Base-by-base conservation (phyloP, 2,797 vertebrate genomes). In the Acanthiza pusilla region DNA sequence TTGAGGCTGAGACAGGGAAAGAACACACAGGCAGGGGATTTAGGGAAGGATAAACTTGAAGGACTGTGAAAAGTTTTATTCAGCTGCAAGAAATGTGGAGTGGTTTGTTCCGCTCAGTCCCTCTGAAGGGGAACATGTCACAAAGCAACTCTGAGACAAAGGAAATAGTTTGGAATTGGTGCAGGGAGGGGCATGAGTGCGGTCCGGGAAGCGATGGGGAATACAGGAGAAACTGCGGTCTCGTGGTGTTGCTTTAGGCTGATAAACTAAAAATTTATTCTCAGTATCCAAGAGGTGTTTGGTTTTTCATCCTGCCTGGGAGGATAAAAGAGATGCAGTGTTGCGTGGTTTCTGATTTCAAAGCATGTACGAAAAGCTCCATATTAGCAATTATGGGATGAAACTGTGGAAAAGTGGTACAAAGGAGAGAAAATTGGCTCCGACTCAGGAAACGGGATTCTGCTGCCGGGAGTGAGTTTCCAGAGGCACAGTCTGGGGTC, bases 401-500 rank as follows among this genome's bases (percentile, higher is more conserved):
- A 94, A 94, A 93, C 88, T 90, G 86, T 91, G 90, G 84, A 93
- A 61, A 73, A 48, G 81, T 81, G 72, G 65, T 30, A 91, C 85
- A 97, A 62, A 5, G 62, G 71, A 73, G 79, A 73, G 54, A 93
- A 96, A 95, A 93, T 77, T 80, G 88, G 86, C 92, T 96, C 92
- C 0, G 32, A 55, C 84, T 96, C 86, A 88, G 92, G 96, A 93
- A 97, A 95, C 15, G 65, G 96, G 95, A 96, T 96, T 91, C 88
- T 60, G 88, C 86, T 4, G 32, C 96, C 30, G 19, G 91, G 96
- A 91, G 48, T 93, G 93, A 87, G 43, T 88, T 97, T 96, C 95
- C 89, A 92, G 91, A 86, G 79, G 91, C 87, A 20, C 88, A 93
- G 71, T 70, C 96, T 96, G 96, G 97, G 77, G 71, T 95, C 76